Evolutionary conservation across 2,797 vertebrate species (phyloP).

Genomic region (Margarornis squamiger): DNA sequence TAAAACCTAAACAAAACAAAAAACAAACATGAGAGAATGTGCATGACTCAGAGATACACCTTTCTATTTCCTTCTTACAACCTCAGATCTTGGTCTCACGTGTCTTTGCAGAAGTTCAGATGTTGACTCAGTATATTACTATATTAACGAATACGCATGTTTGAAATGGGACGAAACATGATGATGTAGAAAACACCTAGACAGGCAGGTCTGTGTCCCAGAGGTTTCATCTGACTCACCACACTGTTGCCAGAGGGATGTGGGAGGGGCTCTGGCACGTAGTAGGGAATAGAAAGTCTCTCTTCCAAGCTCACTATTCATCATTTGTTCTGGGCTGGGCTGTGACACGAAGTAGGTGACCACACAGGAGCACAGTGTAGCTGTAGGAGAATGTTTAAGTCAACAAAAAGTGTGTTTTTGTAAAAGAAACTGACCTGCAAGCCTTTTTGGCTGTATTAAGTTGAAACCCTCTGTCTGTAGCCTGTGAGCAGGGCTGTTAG

Average conservation of each 20-base stretch:
- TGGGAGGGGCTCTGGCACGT: background rate
- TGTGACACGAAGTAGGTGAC: slow-evolving; percentile 42
- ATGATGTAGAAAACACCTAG: background rate
- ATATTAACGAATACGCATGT: background rate
- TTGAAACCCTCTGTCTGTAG: background rate
- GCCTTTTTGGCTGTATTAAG: background rate
- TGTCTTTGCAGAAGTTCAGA: background rate
- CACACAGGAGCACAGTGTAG: slow-evolving; percentile 46
- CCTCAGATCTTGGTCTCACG: background rate
- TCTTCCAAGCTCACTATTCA: background rate
- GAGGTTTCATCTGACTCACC: background rate
- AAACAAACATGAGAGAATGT: background rate
- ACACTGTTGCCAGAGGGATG: background rate
- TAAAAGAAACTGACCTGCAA: slow-evolving; percentile 13
- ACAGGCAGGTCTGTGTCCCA: background rate
- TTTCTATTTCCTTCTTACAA: background rate
- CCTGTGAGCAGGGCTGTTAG: background rate
- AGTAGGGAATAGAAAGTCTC: background rate
- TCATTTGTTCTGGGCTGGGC: slow-evolving; percentile 27
- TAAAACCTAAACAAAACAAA: background rate
- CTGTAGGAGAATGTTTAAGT: slow-evolving; percentile 43
- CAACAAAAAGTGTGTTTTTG: slow-evolving; percentile 33
- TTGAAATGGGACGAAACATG: background rate
- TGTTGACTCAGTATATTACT: background rate
- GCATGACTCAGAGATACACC: background rate